These are phyloP conservation scores for Donacobius atricapilla DNA, from an alignment of 2,113 vertebrate genomes.

Conservation along the genomic window DNA sequence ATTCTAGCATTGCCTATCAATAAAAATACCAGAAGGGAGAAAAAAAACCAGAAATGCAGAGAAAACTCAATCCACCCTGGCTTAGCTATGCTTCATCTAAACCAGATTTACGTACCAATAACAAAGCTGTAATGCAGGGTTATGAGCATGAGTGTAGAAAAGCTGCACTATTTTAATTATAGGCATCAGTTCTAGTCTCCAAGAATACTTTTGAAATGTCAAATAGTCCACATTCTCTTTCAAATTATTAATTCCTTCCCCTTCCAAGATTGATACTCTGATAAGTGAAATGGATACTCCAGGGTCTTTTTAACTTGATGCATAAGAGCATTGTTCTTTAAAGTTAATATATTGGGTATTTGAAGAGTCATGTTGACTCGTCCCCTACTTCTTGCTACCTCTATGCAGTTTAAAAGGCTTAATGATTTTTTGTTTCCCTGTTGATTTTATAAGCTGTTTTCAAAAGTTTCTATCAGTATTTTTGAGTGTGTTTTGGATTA, in stretches of 20 bases:
- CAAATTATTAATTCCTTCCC: not conserved
- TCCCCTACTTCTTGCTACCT: not conserved
- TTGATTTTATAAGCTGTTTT: not conserved
- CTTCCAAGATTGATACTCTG: not conserved
- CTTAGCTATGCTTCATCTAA: not conserved
- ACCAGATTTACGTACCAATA: not conserved
- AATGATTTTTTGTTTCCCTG: not conserved
- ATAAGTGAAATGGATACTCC: not conserved
- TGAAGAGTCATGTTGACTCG: not conserved
- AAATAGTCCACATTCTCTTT: not conserved
- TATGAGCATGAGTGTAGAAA: not conserved
- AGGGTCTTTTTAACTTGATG: not conserved
- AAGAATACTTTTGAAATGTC: not conserved
- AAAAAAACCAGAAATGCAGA: not conserved
- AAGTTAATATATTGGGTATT: not conserved
- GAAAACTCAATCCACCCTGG: not conserved
- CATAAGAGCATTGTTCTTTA: not conserved
- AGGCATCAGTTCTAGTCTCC: not conserved
- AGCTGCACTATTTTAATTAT: not conserved
- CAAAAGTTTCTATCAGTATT: not conserved
- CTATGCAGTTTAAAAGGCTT: not conserved
- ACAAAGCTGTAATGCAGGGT: accelerated
- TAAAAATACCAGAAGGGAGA: not conserved
- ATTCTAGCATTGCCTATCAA: not conserved
- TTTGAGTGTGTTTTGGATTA: not conserved